These are phyloP conservation scores for Synanthedon vespiformis DNA, from an alignment of 2,888 invertebrate genomes.

Conservation along the genomic window DNA sequence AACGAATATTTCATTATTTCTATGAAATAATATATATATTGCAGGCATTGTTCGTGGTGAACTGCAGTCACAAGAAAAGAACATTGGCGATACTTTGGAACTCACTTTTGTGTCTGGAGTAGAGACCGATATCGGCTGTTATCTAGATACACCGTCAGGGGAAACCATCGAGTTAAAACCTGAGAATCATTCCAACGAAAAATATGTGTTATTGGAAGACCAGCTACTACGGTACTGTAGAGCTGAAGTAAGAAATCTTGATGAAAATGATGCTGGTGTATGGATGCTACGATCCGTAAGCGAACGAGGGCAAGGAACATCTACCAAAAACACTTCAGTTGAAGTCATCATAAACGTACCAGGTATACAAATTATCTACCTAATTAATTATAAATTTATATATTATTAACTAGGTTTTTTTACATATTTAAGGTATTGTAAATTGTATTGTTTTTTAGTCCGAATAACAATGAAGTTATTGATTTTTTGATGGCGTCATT, in stretches of 20 bases:
- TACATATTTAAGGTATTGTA: too few relatives aligned
- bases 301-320: background rate
- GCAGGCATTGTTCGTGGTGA: background rate
- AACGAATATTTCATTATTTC: background rate
- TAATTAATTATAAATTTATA: too few relatives aligned
- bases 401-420: too few relatives aligned
- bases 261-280: constrained; percentile 14
- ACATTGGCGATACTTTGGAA: constrained; percentile 10
- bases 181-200: background rate
- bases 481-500: too few relatives aligned
- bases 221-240: constrained; percentile 7
- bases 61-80: background rate
- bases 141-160: background rate
- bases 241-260: constrained; percentile 10
- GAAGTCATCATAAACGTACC: background rate
- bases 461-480: too few relatives aligned
- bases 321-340: background rate
- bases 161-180: background rate
- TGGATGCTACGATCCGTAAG: constrained; percentile 12
- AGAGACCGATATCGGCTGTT: constrained; percentile 10
- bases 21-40: background rate
- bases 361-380: too few relatives aligned
- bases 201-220: constrained; percentile 7
- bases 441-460: too few relatives aligned
- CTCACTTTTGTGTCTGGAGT: constrained; percentile 6